Percentiles rank a stretch among this genome's conserved stretches.
Conservation (phyloP, 2,797 vertebrate species). For the Manis pentadactyla region DNA sequence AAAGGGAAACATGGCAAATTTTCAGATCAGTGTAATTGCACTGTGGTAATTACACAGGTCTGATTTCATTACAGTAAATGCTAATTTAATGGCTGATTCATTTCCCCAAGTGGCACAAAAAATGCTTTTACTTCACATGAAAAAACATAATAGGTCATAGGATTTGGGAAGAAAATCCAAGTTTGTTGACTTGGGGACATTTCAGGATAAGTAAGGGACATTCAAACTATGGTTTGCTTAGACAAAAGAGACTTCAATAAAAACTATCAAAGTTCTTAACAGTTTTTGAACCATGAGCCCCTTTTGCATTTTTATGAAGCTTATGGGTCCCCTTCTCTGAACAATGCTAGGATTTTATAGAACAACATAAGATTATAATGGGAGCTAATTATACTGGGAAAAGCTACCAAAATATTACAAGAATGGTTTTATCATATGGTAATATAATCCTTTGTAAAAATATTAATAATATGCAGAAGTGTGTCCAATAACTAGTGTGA, state of each 20-base stretch:
- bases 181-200: conserved; percentile 25
- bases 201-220: conserved; percentile 56
- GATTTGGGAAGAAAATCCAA: conserved; percentile 68
- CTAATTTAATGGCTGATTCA: conserved; percentile 73
- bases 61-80: conserved; percentile 82
- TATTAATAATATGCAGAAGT: not conserved
- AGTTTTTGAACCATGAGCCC: not conserved
- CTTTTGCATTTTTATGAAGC: not conserved
- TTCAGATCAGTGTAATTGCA: conserved; percentile 83
- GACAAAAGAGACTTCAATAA: conserved; percentile 22
- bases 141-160: conserved; percentile 71
- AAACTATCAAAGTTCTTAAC: not conserved
- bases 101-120: conserved; percentile 72
- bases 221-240: not conserved
- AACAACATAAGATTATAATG: not conserved
- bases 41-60: conserved; percentile 78
- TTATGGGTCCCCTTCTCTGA: not conserved
- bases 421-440: not conserved
- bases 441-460: not conserved
- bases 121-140: conserved; percentile 61
- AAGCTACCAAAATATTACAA: not conserved
- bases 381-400: not conserved
- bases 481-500: not conserved
- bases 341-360: not conserved
- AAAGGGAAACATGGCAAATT: conserved; percentile 80